Evolutionary conservation across 2,888 invertebrate species (phyloP).

Genomic region (Molorchus minor): DNA sequence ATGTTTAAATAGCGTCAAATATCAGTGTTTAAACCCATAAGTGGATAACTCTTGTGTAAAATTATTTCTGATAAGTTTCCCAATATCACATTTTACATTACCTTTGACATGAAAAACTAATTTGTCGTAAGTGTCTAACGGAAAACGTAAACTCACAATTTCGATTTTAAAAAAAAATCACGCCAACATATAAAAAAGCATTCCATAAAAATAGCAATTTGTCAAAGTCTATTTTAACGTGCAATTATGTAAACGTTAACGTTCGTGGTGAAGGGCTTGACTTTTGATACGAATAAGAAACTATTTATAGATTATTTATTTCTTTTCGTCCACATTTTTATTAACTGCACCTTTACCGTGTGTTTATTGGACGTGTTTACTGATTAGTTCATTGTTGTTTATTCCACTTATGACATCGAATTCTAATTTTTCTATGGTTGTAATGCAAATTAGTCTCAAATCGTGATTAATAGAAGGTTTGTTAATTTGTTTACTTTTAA

Average conservation of each 20-base stretch:
- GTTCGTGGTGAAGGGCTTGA: slow-evolving; percentile 22
- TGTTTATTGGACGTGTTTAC: slow-evolving; percentile 13
- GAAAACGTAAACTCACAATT: too few species aligned
- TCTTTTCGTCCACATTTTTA: neutral
- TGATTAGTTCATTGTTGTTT: slow-evolving; percentile 18
- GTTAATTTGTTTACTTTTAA: slow-evolving; percentile 6
- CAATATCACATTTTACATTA: too few species aligned
- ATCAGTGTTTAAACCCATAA: too few species aligned
- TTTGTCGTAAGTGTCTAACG: too few species aligned
- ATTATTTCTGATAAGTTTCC: too few species aligned
- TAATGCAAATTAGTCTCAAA: slow-evolving; percentile 27
- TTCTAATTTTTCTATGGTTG: slow-evolving; percentile 23
- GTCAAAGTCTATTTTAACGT: neutral
- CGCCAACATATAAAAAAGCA: too few species aligned
- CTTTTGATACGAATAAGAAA: slow-evolving; percentile 18
- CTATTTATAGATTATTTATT: slow-evolving; percentile 23
- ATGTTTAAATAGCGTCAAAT: too few species aligned
- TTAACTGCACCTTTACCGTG: slow-evolving; percentile 18
- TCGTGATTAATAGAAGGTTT: slow-evolving; percentile 28
- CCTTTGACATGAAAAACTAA: too few species aligned
- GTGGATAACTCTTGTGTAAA: too few species aligned
- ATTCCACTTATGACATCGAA: slow-evolving; percentile 31
- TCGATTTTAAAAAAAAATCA: too few species aligned
- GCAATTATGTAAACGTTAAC: neutral
- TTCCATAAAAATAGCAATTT: neutral